These are phyloP conservation scores for Bemisia tabaci DNA, from an alignment of 1,140 invertebrate species.

Conservation along the genomic window DNA sequence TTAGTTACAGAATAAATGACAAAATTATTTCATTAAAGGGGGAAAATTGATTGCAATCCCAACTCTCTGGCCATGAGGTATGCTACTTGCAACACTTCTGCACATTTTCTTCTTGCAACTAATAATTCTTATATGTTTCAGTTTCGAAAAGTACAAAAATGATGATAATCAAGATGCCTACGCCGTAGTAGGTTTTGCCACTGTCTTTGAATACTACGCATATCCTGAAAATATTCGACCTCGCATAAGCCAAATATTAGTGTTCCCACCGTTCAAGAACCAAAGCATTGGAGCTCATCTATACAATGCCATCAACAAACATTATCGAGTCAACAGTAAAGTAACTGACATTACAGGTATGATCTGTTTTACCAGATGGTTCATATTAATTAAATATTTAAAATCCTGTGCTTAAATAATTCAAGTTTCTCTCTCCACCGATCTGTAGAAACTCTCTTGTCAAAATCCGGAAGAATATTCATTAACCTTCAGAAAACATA, in stretches of 20 bases:
- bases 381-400: no score
- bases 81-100: no score
- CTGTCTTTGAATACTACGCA: slow-evolving; percentile 89
- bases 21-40: no score
- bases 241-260: slow-evolving; percentile 79
- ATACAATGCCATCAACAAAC: slow-evolving; percentile 61
- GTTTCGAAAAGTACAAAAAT: slow-evolving; percentile 66
- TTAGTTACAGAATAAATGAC: no score
- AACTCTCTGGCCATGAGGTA: no score
- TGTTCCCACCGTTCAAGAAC: slow-evolving; percentile 78
- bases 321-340: slow-evolving; percentile 48
- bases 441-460: neutral
- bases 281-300: slow-evolving; percentile 67
- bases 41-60: no score
- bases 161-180: slow-evolving; percentile 47
- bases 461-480: neutral
- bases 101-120: no score
- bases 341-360: slow-evolving; percentile 78
- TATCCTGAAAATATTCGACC: slow-evolving; percentile 77
- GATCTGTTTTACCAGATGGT: neutral
- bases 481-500: neutral
- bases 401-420: neutral
- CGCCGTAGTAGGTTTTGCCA: slow-evolving; percentile 71
- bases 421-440: neutral
- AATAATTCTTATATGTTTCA: no score